Evolutionary conservation across 2,888 invertebrate species (phyloP).

Genomic region (Troglohyphantes excavatus): DNA sequence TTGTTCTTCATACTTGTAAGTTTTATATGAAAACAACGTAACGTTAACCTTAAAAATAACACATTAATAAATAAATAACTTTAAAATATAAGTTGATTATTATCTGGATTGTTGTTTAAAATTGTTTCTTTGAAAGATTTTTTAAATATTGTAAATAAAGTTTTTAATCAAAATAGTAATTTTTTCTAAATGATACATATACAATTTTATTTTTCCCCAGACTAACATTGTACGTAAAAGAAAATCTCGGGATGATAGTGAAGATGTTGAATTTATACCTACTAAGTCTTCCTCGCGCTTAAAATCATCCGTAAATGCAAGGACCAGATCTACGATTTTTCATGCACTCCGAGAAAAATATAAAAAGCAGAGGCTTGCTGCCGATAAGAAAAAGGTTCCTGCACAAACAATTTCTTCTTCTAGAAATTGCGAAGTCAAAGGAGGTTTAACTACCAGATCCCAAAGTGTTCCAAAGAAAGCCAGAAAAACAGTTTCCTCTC

Average conservation of each 20-base stretch:
- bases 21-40: no score
- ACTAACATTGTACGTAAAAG: constrained; percentile 37
- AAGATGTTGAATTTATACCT: constrained; percentile 36
- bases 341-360: constrained; percentile 86
- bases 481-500: constrained; percentile 10
- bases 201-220: constrained; percentile 39
- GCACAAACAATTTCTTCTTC: background rate
- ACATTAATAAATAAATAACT: no score
- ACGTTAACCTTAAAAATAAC: no score
- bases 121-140: no score
- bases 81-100: no score
- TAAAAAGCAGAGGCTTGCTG: constrained; percentile 86
- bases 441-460: constrained; percentile 22
- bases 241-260: constrained; percentile 53
- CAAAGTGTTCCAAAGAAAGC: constrained; percentile 12
- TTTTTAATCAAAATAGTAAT: no score
- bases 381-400: constrained; percentile 81
- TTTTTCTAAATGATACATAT: no score
- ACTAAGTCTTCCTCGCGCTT: constrained; percentile 9
- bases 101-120: no score
- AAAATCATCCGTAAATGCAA: constrained; percentile 21
- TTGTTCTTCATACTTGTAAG: no score
- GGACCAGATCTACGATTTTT: constrained; percentile 81
- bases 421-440: background rate
- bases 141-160: no score